These are phyloP conservation scores for Saccopteryx bilineata DNA, from an alignment of 2,113 vertebrate species.

Conservation along the genomic window DNA sequence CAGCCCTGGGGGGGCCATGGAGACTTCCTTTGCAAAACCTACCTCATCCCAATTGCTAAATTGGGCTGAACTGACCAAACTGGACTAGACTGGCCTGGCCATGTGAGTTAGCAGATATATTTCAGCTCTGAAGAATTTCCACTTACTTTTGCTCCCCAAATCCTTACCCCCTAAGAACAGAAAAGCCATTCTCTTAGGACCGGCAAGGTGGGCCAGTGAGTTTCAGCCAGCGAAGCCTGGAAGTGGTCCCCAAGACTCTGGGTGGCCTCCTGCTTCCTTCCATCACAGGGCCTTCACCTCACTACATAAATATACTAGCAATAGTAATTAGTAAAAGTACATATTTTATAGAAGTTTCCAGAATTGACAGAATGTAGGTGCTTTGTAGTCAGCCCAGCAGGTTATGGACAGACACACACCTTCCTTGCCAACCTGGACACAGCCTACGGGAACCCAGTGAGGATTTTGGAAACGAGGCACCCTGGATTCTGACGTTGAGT, in stretches of 20 bases:
- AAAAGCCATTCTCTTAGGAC: neutral
- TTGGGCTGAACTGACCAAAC: neutral
- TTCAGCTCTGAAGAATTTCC: neutral
- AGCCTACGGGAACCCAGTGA: neutral
- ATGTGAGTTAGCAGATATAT: neutral
- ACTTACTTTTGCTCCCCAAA: neutral
- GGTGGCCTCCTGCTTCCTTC: neutral
- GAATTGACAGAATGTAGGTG: neutral
- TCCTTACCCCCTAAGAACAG: neutral
- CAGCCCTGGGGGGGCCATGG: neutral
- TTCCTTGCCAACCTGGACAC: neutral
- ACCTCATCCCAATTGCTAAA: neutral
- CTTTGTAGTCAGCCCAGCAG: neutral
- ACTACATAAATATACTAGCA: neutral
- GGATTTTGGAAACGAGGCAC: neutral
- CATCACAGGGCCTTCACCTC: neutral
- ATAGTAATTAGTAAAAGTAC: neutral
- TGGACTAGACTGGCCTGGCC: neutral
- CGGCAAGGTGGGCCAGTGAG: neutral
- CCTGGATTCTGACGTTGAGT: neutral
- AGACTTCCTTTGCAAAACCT: neutral
- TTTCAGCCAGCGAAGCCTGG: neutral
- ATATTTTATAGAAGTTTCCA: neutral
- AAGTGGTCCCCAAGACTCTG: neutral
- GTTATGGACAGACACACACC: neutral